These are phyloP conservation scores for Anoplophora glabripennis DNA, from an alignment of 1,140 invertebrate species.

Conservation along the genomic window DNA sequence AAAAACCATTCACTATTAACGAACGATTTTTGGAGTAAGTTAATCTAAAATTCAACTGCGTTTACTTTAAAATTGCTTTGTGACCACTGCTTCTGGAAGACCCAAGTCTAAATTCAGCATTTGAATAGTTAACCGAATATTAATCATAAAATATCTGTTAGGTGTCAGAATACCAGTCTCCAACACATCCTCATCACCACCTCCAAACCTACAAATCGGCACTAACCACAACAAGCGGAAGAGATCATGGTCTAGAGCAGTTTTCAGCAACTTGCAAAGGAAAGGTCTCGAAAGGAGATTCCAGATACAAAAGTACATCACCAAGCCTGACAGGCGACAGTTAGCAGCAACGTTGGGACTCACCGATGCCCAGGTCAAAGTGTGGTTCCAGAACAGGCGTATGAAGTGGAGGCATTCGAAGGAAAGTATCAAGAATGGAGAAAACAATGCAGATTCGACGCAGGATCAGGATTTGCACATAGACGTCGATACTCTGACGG, in stretches of 20 bases:
- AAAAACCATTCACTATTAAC: no score
- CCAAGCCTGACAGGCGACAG: slow-evolving; percentile 87
- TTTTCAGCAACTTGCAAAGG: slow-evolving; percentile 87
- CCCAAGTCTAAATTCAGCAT: no score
- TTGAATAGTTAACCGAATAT: no score
- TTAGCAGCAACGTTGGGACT: slow-evolving; percentile 86
- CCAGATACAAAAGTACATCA: slow-evolving; percentile 93
- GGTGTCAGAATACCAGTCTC: slow-evolving; percentile 34
- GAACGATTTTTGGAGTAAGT: no score
- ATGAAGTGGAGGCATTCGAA: slow-evolving; percentile 91
- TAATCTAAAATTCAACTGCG: no score
- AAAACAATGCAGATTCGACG: slow-evolving; percentile 40
- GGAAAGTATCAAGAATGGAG: slow-evolving; percentile 52
- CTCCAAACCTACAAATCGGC: slow-evolving; percentile 12
- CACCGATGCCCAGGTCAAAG: slow-evolving; percentile 82
- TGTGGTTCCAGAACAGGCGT: slow-evolving; percentile 90
- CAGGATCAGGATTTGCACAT: slow-evolving; percentile 43
- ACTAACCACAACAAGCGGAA: slow-evolving; percentile 64
- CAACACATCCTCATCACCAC: slow-evolving; percentile 24
- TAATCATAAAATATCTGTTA: slow-evolving; percentile 17
- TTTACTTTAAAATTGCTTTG: no score
- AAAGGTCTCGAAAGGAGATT: slow-evolving; percentile 89
- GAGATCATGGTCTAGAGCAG: slow-evolving; percentile 89
- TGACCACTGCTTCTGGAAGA: no score
- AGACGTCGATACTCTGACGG: slow-evolving; percentile 45